Percentiles rank a stretch among this genome's conserved stretches.
Evolutionary conservation across 2,888 invertebrate genomes (phyloP).

Genomic region (Aphidoletes aphidimyza): DNA sequence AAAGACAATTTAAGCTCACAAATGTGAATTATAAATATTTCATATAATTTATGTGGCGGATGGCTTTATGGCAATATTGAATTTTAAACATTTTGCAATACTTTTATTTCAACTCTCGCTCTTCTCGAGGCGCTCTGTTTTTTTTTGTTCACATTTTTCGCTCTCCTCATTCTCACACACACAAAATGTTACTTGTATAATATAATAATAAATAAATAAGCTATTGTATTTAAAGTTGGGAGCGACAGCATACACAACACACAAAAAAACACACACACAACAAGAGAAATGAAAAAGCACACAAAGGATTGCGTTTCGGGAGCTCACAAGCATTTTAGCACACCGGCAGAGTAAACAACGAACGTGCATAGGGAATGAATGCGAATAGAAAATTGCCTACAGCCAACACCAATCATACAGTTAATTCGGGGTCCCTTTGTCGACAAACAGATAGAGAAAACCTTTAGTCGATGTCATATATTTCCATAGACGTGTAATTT

Average conservation of each 20-base stretch:
- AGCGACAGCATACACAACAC: not conserved
- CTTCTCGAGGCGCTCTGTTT: no score
- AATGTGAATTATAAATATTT: conserved; percentile 46
- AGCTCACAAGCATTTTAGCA: not conserved
- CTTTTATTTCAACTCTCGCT: not conserved
- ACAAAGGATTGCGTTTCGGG: not conserved
- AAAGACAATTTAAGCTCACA: conserved; percentile 44
- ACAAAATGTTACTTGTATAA: not conserved
- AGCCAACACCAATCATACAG: conserved; percentile 44
- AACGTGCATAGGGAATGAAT: not conserved
- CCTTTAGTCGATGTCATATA: not conserved
- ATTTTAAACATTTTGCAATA: conserved; percentile 37
- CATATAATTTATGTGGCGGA: conserved; percentile 49
- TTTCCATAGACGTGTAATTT: not conserved
- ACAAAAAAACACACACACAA: not conserved
- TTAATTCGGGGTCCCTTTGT: not conserved
- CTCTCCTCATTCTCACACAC: not conserved
- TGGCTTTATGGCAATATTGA: conserved; percentile 51
- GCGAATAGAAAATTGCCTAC: not conserved
- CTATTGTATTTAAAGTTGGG: conserved; percentile 39
- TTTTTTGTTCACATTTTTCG: not conserved
- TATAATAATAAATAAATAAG: conserved; percentile 40
- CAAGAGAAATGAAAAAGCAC: not conserved
- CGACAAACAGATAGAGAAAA: conserved; percentile 28
- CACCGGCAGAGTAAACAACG: no score